A percentile compares a stretch with the other conserved stretches of the same genome.
Conservation (phyloP, 2,888 invertebrate species). For the Pseudococcus longispinus region DNA sequence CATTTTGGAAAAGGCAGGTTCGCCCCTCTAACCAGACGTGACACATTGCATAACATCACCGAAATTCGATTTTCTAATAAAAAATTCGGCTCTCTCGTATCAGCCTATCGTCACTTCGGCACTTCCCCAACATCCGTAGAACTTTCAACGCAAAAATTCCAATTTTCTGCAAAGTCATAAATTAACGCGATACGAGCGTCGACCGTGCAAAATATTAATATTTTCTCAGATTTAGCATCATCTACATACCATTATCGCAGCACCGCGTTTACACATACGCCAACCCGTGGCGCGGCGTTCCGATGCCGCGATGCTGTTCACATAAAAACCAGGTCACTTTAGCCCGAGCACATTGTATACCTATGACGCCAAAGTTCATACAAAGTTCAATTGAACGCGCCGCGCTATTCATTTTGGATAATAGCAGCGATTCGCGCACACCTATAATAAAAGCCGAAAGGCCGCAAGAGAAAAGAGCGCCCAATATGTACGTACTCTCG, state of each 20-base stretch:
- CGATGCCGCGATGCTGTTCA: neutral
- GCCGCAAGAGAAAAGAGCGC: neutral
- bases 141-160: neutral
- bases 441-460: neutral
- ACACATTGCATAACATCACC: too few species aligned
- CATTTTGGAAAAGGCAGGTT: too few species aligned
- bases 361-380: conserved; percentile 1
- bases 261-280: neutral
- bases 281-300: neutral
- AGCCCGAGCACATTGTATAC: neutral
- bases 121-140: neutral
- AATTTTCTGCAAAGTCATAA: neutral
- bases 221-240: conserved; percentile 11
- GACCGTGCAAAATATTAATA: neutral
- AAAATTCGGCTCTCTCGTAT: neutral
- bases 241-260: neutral
- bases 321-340: conserved; percentile 11
- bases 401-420: conserved; percentile 1
- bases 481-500: neutral
- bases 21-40: too few species aligned
- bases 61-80: too few species aligned
- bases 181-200: neutral
- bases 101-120: neutral
- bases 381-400: conserved; percentile 19
- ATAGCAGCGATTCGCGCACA: neutral